Conservation (phyloP, 2,888 invertebrate genomes). For the Drosophila formosana region DNA sequence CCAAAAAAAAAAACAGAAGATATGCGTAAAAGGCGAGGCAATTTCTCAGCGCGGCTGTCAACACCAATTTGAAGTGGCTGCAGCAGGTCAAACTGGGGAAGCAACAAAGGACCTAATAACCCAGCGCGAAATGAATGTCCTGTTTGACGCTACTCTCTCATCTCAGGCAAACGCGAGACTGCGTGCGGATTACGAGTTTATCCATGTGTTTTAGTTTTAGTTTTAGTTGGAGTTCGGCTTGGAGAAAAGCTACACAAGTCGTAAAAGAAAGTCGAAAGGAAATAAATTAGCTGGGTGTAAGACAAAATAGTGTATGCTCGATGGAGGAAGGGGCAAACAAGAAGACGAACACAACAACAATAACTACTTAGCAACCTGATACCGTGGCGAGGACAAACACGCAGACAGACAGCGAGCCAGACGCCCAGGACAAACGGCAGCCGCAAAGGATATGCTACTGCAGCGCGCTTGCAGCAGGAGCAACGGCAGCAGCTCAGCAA, state of each 20-base stretch:
- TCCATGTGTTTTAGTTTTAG: slow-evolving; percentile 55
- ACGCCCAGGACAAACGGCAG: slow-evolving; percentile 29
- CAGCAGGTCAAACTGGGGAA: slow-evolving; percentile 36
- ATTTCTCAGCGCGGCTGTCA: slow-evolving; percentile 83
- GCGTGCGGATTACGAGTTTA: slow-evolving; percentile 12
- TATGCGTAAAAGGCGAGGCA: slow-evolving; percentile 51
- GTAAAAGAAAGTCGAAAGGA: slow-evolving; percentile 42
- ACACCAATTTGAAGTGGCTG: slow-evolving; percentile 83
- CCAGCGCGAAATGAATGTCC: slow-evolving; percentile 27
- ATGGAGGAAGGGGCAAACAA: neutral
- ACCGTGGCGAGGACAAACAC: slow-evolving; percentile 33
- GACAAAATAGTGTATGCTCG: slow-evolving; percentile 10
- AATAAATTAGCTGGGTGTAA: slow-evolving; percentile 70
- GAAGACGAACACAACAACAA: slow-evolving; percentile 23
- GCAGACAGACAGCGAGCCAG: slow-evolving; percentile 8
- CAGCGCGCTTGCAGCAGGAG: slow-evolving; percentile 30
- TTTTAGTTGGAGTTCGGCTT: neutral
- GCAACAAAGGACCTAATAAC: slow-evolving; percentile 40
- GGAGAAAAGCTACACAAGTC: slow-evolving; percentile 39
- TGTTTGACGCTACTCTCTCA: slow-evolving; percentile 22
- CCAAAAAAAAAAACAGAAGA: neutral
- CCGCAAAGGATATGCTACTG: slow-evolving; percentile 63
- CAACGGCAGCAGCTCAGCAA: slow-evolving; percentile 43
- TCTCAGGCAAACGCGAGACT: neutral
- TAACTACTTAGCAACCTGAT: slow-evolving; percentile 65